Conservation (phyloP, 2,888 invertebrate genomes). For the Ormyrus rosae region DNA sequence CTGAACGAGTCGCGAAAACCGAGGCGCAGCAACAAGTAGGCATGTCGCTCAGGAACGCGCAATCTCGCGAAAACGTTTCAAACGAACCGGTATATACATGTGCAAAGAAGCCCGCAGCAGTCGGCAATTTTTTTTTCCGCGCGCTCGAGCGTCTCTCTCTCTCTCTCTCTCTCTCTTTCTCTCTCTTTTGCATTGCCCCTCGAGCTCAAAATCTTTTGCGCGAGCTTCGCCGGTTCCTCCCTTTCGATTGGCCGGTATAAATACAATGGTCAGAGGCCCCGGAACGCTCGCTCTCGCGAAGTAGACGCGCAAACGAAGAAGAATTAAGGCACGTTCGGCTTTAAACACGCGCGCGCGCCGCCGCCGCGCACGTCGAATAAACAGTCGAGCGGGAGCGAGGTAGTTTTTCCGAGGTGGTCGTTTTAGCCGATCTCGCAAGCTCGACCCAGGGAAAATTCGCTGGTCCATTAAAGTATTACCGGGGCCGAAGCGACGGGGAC, state of each 20-base stretch:
- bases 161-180: not conserved
- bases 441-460: too few species aligned
- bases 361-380: not conserved
- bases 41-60: too few species aligned
- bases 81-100: too few species aligned
- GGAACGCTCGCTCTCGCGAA: conserved; percentile 37
- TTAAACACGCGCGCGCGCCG: not conserved
- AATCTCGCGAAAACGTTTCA: too few species aligned
- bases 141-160: not conserved
- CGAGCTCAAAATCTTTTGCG: not conserved
- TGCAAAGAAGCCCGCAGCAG: too few species aligned
- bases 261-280: conserved; percentile 57
- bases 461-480: too few species aligned
- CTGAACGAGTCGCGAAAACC: not conserved
- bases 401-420: too few species aligned
- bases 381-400: not conserved
- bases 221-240: conserved; percentile 29
- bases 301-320: not conserved
- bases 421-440: too few species aligned
- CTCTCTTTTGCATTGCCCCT: not conserved
- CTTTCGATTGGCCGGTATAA: conserved; percentile 62
- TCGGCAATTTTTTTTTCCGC: not conserved
- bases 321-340: not conserved
- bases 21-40: not conserved
- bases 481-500: too few species aligned